Conservation (phyloP, 2,113 vertebrate genomes). For the Plecturocebus donacophilus region DNA sequence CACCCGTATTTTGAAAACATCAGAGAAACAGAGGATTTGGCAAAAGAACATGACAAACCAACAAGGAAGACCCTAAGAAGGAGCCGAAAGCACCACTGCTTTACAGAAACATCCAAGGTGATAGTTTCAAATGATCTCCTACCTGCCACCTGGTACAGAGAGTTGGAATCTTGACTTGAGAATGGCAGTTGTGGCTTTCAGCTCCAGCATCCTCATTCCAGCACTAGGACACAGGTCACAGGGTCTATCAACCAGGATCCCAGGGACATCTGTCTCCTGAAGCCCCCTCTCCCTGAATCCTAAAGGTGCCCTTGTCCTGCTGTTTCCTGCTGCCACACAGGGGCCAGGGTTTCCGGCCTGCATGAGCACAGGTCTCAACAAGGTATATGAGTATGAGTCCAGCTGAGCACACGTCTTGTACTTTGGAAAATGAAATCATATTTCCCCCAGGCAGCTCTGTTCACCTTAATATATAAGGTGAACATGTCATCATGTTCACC, state of each 20-base stretch:
- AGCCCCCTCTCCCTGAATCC: not conserved
- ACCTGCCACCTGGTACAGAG: not conserved
- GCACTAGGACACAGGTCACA: not conserved
- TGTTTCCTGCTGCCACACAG: not conserved
- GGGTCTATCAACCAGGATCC: not conserved
- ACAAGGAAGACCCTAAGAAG: constrained; percentile 83
- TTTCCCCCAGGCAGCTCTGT: not conserved
- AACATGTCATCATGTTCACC: not conserved
- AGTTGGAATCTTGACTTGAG: not conserved
- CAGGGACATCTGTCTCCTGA: not conserved
- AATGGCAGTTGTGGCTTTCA: not conserved
- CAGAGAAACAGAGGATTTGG: constrained; percentile 81
- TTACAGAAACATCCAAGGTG: not conserved
- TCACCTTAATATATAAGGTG: too few species aligned
- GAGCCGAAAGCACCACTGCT: constrained; percentile 84
- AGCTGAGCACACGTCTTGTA: not conserved
- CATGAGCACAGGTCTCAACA: not conserved
- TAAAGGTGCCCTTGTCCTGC: not conserved
- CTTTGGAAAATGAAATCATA: constrained; percentile 36
- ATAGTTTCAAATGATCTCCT: not conserved
- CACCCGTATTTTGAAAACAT: constrained; percentile 93
- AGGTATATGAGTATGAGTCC: not conserved
- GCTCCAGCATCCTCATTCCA: not conserved
- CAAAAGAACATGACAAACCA: constrained; percentile 84
- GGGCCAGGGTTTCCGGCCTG: not conserved